These are phyloP conservation scores for Aspidoscelis tigris DNA, from an alignment of 2,113 vertebrate genomes.

Conservation along the genomic window DNA sequence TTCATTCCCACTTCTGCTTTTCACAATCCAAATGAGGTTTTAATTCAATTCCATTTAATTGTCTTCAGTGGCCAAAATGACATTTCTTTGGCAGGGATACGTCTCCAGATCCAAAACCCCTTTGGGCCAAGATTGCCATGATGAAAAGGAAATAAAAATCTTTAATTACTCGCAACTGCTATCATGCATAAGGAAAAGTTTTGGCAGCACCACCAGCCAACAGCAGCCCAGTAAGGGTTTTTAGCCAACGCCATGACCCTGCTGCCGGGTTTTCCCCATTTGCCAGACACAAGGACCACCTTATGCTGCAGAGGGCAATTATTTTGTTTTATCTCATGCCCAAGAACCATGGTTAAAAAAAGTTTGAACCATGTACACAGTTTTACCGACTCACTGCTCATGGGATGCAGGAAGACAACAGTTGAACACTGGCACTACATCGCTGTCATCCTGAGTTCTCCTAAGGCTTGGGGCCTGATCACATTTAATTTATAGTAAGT, in stretches of 20 bases:
- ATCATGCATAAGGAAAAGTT: not conserved
- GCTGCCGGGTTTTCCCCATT: too few relatives aligned
- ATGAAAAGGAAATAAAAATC: too few relatives aligned
- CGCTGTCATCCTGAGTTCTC: not conserved
- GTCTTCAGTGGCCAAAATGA: not conserved
- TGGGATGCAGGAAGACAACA: not conserved
- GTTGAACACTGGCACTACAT: not conserved
- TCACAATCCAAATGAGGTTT: not conserved
- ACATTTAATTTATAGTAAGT: too few relatives aligned
- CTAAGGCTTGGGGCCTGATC: too few relatives aligned
- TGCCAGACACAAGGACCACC: too few relatives aligned
- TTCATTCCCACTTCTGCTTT: not conserved
- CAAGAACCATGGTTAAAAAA: not conserved
- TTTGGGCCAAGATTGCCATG: too few relatives aligned
- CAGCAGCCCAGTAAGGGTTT: too few relatives aligned
- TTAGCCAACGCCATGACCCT: too few relatives aligned
- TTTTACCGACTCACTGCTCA: not conserved
- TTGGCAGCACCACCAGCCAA: not conserved
- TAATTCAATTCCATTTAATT: not conserved
- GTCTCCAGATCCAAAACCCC: not conserved
- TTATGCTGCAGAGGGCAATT: too few relatives aligned
- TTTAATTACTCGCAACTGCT: too few relatives aligned
- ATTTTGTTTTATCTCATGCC: too few relatives aligned
- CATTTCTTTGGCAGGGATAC: not conserved
- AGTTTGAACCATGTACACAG: not conserved